phyloP scores from a whole-genome alignment of 2,797 vertebrate genomes.

The Peromyscus nudipes region DNA sequence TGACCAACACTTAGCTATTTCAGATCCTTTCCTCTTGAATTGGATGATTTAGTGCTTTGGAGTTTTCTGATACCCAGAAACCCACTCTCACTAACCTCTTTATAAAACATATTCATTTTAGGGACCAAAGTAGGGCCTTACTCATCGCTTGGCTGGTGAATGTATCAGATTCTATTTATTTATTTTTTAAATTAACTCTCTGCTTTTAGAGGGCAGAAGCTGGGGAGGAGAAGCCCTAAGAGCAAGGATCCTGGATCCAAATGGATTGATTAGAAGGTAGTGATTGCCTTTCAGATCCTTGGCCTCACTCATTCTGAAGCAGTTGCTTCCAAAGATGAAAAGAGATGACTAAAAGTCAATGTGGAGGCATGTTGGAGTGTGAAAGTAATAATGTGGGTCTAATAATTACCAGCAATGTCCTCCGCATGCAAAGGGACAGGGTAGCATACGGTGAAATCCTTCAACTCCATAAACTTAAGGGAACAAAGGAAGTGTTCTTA shows the following conservation, averaged over 20 bases:
- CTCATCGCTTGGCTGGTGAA: conserved; percentile 30
- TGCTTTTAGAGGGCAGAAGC: background rate
- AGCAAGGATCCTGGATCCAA: conserved; percentile 37
- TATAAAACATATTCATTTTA: conserved; percentile 45
- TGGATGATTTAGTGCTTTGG: background rate
- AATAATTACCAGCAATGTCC: background rate
- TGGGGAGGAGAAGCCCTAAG: background rate
- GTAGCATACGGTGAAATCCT: background rate
- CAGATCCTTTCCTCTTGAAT: conserved; percentile 63
- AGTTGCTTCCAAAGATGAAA: conserved; percentile 45
- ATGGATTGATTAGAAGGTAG: background rate
- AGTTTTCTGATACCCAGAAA: conserved; percentile 33
- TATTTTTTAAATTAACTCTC: background rate
- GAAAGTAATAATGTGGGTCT: background rate
- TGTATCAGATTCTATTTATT: background rate
- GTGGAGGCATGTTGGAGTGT: background rate
- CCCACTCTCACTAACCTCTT: conserved; percentile 47
- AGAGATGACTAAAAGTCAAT: conserved; percentile 2
- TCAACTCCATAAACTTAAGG: conserved; percentile 47
- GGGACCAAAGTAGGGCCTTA: background rate
- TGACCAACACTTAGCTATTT: background rate
- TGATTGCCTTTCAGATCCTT: background rate
- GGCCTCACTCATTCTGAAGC: background rate
- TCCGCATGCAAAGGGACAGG: background rate
- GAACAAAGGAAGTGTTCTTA: background rate